Conservation (phyloP, 2,888 invertebrate species). For the Oligia fasciuncula region DNA sequence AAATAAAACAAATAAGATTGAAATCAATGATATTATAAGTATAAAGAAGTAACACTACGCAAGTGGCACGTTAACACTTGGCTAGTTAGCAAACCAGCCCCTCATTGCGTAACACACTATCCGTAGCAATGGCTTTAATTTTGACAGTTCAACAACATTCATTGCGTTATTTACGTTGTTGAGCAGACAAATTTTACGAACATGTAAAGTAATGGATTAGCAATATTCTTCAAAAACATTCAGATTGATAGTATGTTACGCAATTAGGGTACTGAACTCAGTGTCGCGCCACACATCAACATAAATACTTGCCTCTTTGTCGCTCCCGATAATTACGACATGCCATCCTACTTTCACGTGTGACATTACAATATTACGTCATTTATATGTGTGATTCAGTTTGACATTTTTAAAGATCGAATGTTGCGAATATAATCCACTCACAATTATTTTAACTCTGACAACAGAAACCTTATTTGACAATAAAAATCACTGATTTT, state of each 20-base stretch:
- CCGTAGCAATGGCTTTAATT: not conserved
- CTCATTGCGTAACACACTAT: no score
- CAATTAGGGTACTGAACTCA: not conserved
- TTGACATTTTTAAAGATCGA: not conserved
- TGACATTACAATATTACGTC: not conserved
- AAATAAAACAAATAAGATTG: not conserved
- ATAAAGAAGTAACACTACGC: not conserved
- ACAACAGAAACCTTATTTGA: no score
- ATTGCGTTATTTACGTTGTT: not conserved
- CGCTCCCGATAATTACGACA: not conserved
- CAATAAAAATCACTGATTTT: no score
- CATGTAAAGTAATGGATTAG: not conserved
- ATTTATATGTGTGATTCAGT: not conserved
- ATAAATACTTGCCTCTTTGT: not conserved
- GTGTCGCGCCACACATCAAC: not conserved
- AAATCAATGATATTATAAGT: constrained; percentile 1
- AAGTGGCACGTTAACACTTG: not conserved
- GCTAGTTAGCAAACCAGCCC: not conserved
- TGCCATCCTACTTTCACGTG: not conserved
- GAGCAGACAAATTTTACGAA: not conserved
- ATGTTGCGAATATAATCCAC: not conserved
- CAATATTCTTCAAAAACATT: not conserved
- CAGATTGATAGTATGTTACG: not conserved
- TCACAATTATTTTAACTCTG: no score
- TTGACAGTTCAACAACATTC: not conserved